Conservation (phyloP, 1,140 invertebrate species). For the Melitaea cinxia region DNA sequence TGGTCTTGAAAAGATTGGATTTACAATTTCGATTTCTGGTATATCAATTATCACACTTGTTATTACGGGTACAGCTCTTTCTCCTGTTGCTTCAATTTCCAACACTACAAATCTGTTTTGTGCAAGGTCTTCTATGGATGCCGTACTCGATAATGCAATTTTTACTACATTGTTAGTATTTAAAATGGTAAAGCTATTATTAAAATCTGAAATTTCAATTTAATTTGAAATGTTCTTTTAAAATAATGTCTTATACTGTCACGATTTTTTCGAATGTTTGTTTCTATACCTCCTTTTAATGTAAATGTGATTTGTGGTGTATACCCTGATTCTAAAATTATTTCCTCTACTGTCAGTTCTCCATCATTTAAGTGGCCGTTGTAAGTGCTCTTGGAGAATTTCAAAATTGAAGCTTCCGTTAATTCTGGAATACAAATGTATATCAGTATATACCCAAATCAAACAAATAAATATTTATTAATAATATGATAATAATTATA, state of each 20-base stretch:
- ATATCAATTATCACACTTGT: slow-evolving; percentile 51
- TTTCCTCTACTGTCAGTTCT: slow-evolving; percentile 41
- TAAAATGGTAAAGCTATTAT: slow-evolving; percentile 37
- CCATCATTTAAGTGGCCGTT: slow-evolving; percentile 43
- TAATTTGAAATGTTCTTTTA: too few species aligned
- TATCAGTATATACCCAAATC: too few species aligned
- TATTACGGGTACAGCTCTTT: slow-evolving; percentile 46
- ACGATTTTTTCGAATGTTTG: too few species aligned
- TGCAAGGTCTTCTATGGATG: slow-evolving; percentile 40
- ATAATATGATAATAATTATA: too few species aligned
- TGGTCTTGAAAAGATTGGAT: slow-evolving; percentile 46
- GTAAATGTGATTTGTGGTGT: slow-evolving; percentile 38
- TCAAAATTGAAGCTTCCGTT: slow-evolving; percentile 45
- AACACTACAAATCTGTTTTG: slow-evolving; percentile 47
- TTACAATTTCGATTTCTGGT: slow-evolving; percentile 30
- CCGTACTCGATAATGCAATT: slow-evolving; percentile 30
- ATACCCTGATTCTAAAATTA: slow-evolving; percentile 46
- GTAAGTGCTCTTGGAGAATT: slow-evolving; percentile 53
- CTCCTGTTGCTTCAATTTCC: slow-evolving; percentile 48
- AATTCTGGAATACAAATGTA: slow-evolving; percentile 46
- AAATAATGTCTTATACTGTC: too few species aligned
- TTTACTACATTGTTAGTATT: slow-evolving; percentile 39
- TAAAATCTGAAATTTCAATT: slow-evolving; percentile 44
- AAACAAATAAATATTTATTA: too few species aligned
- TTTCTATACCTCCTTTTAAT: slow-evolving; percentile 46